Percentiles rank a stretch among this genome's conserved stretches.
These are phyloP conservation scores for Chascanopsetta lugubris DNA, from an alignment of 2,113 vertebrate genomes.

Conservation along the genomic window DNA sequence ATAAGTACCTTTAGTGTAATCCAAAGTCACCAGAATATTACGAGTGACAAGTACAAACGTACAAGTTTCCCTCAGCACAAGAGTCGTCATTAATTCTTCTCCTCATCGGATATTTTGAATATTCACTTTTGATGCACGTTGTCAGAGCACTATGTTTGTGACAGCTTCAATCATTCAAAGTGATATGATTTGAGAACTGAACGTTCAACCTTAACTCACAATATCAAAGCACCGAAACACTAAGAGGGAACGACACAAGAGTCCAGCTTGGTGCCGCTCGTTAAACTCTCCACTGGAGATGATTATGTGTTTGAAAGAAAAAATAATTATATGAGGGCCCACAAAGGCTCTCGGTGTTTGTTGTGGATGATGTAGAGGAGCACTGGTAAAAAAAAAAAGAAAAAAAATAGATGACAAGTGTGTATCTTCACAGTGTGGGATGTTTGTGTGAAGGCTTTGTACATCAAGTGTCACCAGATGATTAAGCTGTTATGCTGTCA, in stretches of 20 bases:
- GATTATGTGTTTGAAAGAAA: neutral
- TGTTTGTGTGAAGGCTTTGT: slow-evolving; percentile 8
- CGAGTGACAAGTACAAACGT: no score
- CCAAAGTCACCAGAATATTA: no score
- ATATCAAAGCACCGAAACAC: neutral
- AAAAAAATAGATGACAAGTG: neutral
- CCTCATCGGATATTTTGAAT: no score
- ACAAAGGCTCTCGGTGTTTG: neutral
- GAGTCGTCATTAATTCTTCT: no score
- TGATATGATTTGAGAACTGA: neutral
- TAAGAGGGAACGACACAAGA: neutral
- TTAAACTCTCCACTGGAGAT: neutral
- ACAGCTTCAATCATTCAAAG: no score
- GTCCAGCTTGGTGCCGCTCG: no score
- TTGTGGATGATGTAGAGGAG: neutral
- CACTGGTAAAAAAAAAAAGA: neutral
- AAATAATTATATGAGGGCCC: neutral
- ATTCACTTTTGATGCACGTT: neutral
- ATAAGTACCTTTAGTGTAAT: no score
- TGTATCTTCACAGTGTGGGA: neutral
- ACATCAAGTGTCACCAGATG: slow-evolving; percentile 8
- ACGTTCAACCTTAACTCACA: neutral
- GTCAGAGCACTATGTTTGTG: neutral
- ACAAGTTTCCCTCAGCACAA: no score
- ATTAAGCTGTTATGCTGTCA: neutral